These are phyloP conservation scores for Collichthys lucidus DNA, from an alignment of 2,113 vertebrate genomes.

Conservation along the genomic window DNA sequence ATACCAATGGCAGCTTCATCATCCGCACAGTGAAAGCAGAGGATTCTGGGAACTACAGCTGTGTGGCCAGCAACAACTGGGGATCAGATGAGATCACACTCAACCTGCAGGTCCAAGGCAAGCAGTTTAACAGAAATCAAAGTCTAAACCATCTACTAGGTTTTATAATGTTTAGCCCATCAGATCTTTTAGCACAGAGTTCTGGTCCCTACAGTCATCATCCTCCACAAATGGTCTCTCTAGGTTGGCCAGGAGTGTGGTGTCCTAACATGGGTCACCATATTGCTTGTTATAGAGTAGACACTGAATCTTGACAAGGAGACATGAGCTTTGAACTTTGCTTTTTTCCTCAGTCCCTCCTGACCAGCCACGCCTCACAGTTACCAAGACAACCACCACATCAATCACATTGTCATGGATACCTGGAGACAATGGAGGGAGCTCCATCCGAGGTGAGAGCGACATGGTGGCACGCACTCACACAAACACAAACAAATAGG, in stretches of 20 bases:
- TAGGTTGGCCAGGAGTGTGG: neutral
- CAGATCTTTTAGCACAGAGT: neutral
- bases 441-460: slow-evolving; percentile 95
- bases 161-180: neutral
- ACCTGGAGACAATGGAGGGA: slow-evolving; percentile 97
- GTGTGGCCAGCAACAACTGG: slow-evolving; percentile 97
- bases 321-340: neutral
- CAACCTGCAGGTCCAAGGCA: slow-evolving; percentile 98
- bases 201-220: neutral
- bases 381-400: slow-evolving; percentile 98
- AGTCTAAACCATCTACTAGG: neutral
- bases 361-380: slow-evolving; percentile 97
- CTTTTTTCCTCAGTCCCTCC: slow-evolving; percentile 88
- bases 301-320: neutral
- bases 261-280: neutral
- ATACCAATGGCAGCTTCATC: slow-evolving; percentile 96
- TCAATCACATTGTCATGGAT: slow-evolving; percentile 99
- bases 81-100: slow-evolving; percentile 96
- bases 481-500: neutral
- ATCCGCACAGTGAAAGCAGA: slow-evolving; percentile 98
- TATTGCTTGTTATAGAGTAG: neutral
- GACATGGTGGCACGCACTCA: neutral
- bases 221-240: neutral
- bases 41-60: slow-evolving; percentile 98
- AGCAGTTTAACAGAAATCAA: slow-evolving; percentile 4